Evolutionary conservation across 2,797 vertebrate genomes (phyloP).

Genomic region (Esox masquinongy): DNA sequence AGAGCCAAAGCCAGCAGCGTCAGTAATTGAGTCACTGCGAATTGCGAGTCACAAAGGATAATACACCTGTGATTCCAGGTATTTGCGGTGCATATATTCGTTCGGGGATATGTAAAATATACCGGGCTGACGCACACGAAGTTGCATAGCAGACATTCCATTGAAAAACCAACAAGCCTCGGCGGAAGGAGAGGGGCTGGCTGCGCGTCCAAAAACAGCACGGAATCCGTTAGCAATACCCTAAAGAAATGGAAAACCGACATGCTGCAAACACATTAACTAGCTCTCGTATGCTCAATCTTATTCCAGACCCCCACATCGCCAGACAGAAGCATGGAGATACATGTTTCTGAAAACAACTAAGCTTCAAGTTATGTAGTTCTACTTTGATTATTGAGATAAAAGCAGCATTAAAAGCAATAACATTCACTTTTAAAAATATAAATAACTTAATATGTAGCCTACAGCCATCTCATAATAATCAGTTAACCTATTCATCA

Average conservation of each 20-base stretch:
- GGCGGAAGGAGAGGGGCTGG: slow-evolving; percentile 41
- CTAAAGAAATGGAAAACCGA: slow-evolving; percentile 59
- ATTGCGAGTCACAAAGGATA: background rate
- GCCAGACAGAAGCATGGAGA: background rate
- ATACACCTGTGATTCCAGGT: slow-evolving; percentile 22
- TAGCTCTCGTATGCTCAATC: slow-evolving; percentile 13
- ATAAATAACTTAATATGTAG: slow-evolving; percentile 6
- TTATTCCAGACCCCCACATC: slow-evolving; percentile 5
- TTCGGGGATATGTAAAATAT: slow-evolving; percentile 32
- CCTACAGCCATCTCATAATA: background rate
- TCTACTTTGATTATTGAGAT: background rate
- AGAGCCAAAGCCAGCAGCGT: too few relatives aligned
- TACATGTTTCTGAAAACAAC: slow-evolving; percentile 13
- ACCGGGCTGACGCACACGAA: slow-evolving; percentile 35
- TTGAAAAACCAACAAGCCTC: slow-evolving; percentile 46
- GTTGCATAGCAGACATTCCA: slow-evolving; percentile 55
- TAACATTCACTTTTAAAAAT: background rate
- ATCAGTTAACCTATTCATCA: background rate
- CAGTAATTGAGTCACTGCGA: too few relatives aligned
- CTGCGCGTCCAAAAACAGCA: slow-evolving; percentile 57
- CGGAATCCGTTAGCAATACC: slow-evolving; percentile 55
- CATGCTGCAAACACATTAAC: slow-evolving; percentile 61
- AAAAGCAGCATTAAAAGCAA: background rate
- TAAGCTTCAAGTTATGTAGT: slow-evolving; percentile 3
- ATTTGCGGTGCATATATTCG: slow-evolving; percentile 15